Conservation (phyloP, 2,113 vertebrate genomes). For the Gallinago undulata region DNA sequence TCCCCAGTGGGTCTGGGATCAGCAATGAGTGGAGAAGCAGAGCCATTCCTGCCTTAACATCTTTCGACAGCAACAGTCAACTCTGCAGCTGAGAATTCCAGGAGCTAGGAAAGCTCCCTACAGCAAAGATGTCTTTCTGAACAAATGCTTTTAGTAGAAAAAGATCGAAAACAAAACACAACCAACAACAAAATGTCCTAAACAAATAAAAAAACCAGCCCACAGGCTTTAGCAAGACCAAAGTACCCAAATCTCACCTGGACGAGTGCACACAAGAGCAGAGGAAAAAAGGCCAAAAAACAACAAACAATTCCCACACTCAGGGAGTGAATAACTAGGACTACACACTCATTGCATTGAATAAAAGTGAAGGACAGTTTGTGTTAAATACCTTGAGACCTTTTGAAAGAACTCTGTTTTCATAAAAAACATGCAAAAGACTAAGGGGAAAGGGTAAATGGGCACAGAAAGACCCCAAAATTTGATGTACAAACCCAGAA, state of each 20-base stretch:
- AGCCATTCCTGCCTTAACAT: neutral
- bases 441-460: neutral
- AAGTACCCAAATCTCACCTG: neutral
- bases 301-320: neutral
- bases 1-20: neutral
- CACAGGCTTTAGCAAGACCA: neutral
- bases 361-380: neutral
- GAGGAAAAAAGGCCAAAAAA: accelerated
- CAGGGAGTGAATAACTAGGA: neutral
- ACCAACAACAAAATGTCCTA: neutral
- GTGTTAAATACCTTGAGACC: neutral
- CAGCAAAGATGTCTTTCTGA: neutral
- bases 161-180: neutral
- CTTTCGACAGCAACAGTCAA: neutral
- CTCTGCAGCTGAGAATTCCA: neutral
- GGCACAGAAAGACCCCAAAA: neutral
- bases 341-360: neutral
- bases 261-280: neutral
- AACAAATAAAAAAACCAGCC: neutral
- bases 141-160: neutral
- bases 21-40: neutral
- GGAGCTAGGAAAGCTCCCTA: neutral
- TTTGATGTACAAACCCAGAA: neutral
- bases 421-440: neutral
- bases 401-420: neutral